Evolutionary conservation across 2,113 vertebrate genomes (phyloP), one percentile per base, ranked within the genome.

Genomic region (Pseudorhombus dupliciocellatus): DNA sequence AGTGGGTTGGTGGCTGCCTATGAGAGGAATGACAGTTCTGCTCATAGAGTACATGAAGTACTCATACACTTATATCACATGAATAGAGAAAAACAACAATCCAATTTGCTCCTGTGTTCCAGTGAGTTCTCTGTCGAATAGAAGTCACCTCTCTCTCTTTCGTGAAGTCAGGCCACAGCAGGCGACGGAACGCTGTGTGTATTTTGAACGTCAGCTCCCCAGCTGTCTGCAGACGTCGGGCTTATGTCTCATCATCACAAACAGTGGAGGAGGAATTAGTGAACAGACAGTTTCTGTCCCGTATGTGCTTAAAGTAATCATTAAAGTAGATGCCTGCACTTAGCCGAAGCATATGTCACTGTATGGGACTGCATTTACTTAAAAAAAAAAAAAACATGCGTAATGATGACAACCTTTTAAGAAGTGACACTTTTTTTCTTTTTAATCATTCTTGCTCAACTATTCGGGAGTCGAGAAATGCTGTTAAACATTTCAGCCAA

Each of bases 271-370:
- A 44, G 14, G 58, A 44, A 44, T 42, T 10, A 44, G 58, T 20
- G 58, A 44, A 21, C 58, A 44, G 58, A 44, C 37, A 57, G 9
- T 57, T 21, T 57, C 28, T 15, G n/a, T 24, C 34, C 21, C 40
- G 31, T 22, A 6, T 24, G n/a, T 40, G n/a, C 7, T 42, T 37
- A 42, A 25, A 25, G 57, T 42, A 12, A 61, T 61, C 40, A 61
- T 61, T 61, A 46, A 61, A 46, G 37, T 61, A 16, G 16, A 61
- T 20, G 59, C n/a, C 22, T 61, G 20, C 14, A 21, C 30, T 57
- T 5, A 57, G 28, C 28, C 6, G 59, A 26, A 61, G 40, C 59
- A 61, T 44, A 22, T 61, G 59, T 16, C 12, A 5, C 40, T 44
- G 37, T 26, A 18, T 25, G 58, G 22, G 34, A 57, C 28, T 22